Evolutionary conservation across 2,888 invertebrate species (phyloP).

Genomic region (Drosophila basisetae): DNA sequence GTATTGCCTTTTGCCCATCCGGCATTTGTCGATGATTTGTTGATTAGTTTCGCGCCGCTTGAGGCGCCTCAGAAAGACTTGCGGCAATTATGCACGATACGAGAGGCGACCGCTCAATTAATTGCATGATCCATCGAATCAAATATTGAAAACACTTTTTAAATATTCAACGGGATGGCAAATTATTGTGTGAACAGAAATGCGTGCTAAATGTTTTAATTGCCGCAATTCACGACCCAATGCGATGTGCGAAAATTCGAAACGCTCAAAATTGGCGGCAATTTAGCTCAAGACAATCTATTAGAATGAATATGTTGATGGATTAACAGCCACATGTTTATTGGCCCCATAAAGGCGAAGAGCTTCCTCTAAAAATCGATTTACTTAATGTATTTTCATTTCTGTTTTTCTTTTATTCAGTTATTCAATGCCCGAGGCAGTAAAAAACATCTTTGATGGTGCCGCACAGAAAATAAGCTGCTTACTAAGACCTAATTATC

Average conservation of each 20-base stretch:
- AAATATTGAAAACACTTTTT: constrained; percentile 40
- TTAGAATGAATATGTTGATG: constrained; percentile 47
- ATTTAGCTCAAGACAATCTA: constrained; percentile 49
- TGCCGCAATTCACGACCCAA: constrained; percentile 64
- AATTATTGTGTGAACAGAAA: constrained; percentile 52
- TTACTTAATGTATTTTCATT: not conserved
- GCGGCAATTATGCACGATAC: constrained; percentile 28
- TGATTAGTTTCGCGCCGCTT: constrained; percentile 64
- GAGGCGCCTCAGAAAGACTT: constrained; percentile 42
- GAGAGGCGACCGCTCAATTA: constrained; percentile 53
- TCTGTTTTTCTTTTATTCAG: not conserved
- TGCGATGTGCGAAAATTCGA: constrained; percentile 57
- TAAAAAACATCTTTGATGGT: not conserved
- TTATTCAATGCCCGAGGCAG: not conserved
- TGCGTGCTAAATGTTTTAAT: constrained; percentile 75
- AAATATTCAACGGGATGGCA: constrained; percentile 58
- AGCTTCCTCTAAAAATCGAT: constrained; percentile 9
- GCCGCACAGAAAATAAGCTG: not conserved
- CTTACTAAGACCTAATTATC: not conserved
- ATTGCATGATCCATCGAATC: constrained; percentile 24
- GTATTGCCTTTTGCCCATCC: constrained; percentile 12
- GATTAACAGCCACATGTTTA: constrained; percentile 30
- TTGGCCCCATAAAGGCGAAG: constrained; percentile 13
- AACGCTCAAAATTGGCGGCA: constrained; percentile 62
- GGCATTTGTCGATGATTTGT: constrained; percentile 56